Percentiles rank a stretch among this genome's conserved stretches.
Evolutionary conservation across 2,888 invertebrate species (phyloP).

Genomic region (Drosophila fungiperda): DNA sequence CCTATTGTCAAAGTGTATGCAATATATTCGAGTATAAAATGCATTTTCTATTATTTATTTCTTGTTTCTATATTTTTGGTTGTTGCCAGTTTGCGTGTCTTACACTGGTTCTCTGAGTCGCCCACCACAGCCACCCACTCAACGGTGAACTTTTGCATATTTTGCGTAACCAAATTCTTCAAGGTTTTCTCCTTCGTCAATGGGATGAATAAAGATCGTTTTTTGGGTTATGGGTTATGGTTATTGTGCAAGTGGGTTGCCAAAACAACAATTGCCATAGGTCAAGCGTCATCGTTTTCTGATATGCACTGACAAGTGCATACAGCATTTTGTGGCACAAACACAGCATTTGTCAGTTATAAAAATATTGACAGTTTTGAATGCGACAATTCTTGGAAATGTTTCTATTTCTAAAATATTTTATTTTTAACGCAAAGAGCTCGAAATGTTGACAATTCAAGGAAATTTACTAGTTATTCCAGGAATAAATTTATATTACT

Average conservation of each 20-base stretch:
- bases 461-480: background rate
- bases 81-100: constrained; percentile 38
- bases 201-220: background rate
- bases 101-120: constrained; percentile 31
- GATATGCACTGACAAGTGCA: constrained; percentile 48
- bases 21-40: constrained; percentile 46
- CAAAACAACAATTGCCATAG: constrained; percentile 41
- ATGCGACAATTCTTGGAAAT: background rate
- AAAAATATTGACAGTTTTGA: constrained; percentile 19
- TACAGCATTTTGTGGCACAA: background rate
- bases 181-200: constrained; percentile 43
- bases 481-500: background rate
- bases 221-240: background rate
- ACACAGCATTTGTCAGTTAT: constrained; percentile 10
- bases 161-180: constrained; percentile 64
- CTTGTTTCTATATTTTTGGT: constrained; percentile 36
- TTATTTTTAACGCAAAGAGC: background rate
- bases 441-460: background rate
- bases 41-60: constrained; percentile 46
- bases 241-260: constrained; percentile 5
- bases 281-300: constrained; percentile 51
- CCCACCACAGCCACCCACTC: background rate
- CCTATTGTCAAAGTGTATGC: constrained; percentile 53
- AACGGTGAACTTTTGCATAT: constrained; percentile 23
- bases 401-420: background rate